Percentiles rank a stretch among this genome's conserved stretches.
Evolutionary conservation across 2,113 vertebrate genomes (phyloP).

Genomic region (Cavia aperea): DNA sequence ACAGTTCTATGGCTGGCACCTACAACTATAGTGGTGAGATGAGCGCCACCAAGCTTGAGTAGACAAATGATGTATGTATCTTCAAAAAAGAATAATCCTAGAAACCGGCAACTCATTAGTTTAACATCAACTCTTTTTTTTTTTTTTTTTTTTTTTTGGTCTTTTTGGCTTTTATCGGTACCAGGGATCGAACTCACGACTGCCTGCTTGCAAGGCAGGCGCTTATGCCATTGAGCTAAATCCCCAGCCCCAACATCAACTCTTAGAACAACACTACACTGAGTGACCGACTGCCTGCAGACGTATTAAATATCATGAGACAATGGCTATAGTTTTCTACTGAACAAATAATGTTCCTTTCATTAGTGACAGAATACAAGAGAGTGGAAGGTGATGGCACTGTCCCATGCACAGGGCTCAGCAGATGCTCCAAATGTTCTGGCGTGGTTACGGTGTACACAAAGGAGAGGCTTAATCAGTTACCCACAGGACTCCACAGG

Average conservation of each 20-base stretch:
- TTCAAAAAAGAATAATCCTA: not conserved
- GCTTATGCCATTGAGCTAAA: too few relatives aligned
- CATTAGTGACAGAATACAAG: not conserved
- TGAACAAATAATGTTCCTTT: conserved; percentile 22
- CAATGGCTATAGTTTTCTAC: not conserved
- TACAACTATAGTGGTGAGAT: not conserved
- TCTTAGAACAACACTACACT: conserved; percentile 35
- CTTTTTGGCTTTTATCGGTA: too few relatives aligned
- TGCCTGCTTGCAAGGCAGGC: too few relatives aligned
- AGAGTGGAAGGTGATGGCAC: not conserved
- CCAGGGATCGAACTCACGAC: too few relatives aligned
- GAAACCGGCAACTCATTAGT: not conserved
- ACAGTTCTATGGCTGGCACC: not conserved
- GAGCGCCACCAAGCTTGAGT: not conserved
- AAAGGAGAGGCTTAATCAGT: not conserved
- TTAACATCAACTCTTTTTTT: not conserved
- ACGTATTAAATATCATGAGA: conserved; percentile 10
- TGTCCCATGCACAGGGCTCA: not conserved
- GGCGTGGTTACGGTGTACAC: not conserved
- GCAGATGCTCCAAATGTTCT: not conserved
- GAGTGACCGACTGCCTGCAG: conserved; percentile 4
- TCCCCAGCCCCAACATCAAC: not conserved
- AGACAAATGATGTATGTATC: not conserved
- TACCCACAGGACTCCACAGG: not conserved
- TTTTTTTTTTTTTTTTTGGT: too few relatives aligned